Conservation (phyloP, 37 sponge, comb jelly and placozoan genomes). For the Aphrocallistes beatrix region DNA sequence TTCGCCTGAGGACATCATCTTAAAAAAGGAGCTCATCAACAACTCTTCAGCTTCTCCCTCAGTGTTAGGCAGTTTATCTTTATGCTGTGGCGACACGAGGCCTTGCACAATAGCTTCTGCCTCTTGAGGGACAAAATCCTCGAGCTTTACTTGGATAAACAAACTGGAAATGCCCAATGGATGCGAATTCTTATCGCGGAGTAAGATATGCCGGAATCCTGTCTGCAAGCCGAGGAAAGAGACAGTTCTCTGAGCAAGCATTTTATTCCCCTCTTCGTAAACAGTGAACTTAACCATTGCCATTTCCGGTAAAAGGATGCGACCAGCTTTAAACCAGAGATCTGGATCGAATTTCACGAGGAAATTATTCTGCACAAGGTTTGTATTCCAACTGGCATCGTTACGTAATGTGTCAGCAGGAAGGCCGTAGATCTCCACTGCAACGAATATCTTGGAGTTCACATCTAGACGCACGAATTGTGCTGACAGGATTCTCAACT, state of each 20-base stretch:
- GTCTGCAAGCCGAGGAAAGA: slow-evolving; percentile 62
- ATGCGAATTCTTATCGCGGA: slow-evolving; percentile 72
- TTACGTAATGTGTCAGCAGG: slow-evolving; percentile 65
- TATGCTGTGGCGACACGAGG: background rate
- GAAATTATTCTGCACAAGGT: slow-evolving; percentile 42
- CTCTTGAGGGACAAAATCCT: slow-evolving; percentile 74
- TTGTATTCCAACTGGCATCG: slow-evolving; percentile 44
- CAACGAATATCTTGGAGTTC: slow-evolving; percentile 47
- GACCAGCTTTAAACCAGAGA: background rate
- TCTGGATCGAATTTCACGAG: slow-evolving; percentile 39
- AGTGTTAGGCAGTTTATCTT: background rate
- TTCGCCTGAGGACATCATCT: background rate
- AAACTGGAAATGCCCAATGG: slow-evolving; percentile 68
- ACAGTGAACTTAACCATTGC: slow-evolving; percentile 73
- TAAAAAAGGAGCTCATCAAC: background rate
- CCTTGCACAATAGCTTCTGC: slow-evolving; percentile 38
- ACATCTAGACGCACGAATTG: slow-evolving; percentile 55
- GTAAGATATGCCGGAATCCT: slow-evolving; percentile 74
- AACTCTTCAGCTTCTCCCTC: background rate
- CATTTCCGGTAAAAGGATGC: slow-evolving; percentile 84
- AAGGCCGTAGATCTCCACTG: slow-evolving; percentile 76
- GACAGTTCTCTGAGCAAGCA: slow-evolving; percentile 68
- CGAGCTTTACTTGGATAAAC: slow-evolving; percentile 68
- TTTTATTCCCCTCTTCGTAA: slow-evolving; percentile 55
- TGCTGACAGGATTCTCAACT: slow-evolving; percentile 56